Evolutionary conservation across 2,113 vertebrate genomes (phyloP), one percentile per base, ranked within the genome.

Genomic region (Mellivora capensis): DNA sequence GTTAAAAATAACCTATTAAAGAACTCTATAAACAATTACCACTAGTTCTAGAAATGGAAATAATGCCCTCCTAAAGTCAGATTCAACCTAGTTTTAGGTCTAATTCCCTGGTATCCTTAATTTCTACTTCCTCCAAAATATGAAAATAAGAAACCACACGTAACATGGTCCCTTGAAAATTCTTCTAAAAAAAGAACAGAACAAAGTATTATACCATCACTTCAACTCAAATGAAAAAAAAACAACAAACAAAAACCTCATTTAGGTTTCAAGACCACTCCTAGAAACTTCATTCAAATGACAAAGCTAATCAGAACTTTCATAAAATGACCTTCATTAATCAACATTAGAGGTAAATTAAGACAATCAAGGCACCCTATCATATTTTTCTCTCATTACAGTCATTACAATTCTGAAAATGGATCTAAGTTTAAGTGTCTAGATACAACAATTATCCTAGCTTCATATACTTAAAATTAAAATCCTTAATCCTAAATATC

Each of bases 261-360:
- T 77, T 85, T 90, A 87, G 62, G 15, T 88, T 92, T 21, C 4
- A 84, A 79, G 39, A 69, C 47, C 82, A 88, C 27, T 69, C 84
- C n/a, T 69, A 79, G 44, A 90, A 83, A 91, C 52, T 69, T 61
- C 87, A 85, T 77, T 92, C 69, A 69, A 92, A 83, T 90, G 69
- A 95, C 21, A 90, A 76, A 88, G 17, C n/a, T 89, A 94, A 83
- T 69, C 61, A 92, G 27, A 92, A 44, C 42, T 74, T 83, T 91
- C 64, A 96, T 44, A 82, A 76, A 91, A 96, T 72, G 42, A 42
- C n/a, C 61, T 96, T 88, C 69, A 79, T 79, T 95, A 37, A 92
- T 84, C 80, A 62, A 29, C 8, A 18, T 69, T 83, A 71, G 61
- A 69, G 21, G 39, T 90, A 84, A 90, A 93, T 57, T 69, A 84